A percentile compares a stretch with the other conserved stretches of the same genome.
phyloP scores from a whole-genome alignment of 2,113 vertebrate genomes.

The Lepisosteus osseus region DNA sequence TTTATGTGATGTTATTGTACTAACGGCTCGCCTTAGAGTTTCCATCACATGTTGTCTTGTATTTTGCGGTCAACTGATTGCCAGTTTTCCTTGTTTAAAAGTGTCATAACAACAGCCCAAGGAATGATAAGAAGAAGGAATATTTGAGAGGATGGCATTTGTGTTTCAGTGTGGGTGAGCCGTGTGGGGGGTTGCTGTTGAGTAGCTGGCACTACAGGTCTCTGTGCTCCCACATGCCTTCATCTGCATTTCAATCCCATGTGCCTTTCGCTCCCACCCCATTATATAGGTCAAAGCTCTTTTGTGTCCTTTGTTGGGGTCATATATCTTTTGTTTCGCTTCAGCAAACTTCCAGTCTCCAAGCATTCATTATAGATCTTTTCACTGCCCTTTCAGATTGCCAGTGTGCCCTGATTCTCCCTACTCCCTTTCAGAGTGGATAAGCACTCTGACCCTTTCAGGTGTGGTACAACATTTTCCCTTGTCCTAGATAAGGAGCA shows the following conservation, averaged over 20 bases:
- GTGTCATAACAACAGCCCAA: constrained; percentile 20
- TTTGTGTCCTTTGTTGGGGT: constrained; percentile 40
- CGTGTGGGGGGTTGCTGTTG: constrained; percentile 36
- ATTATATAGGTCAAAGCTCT: constrained; percentile 43
- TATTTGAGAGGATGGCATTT: constrained; percentile 11
- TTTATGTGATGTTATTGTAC: too few species aligned
- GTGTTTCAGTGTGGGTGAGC: constrained; percentile 11
- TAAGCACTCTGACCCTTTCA: background rate
- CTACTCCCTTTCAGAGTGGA: background rate
- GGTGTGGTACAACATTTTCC: background rate
- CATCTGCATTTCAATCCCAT: constrained; percentile 33
- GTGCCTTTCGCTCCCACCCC: constrained; percentile 38
- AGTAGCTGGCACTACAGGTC: constrained; percentile 46
- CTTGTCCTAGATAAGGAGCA: background rate
- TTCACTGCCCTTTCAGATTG: background rate
- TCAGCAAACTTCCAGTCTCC: constrained; percentile 21
- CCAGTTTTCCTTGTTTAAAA: too few species aligned
- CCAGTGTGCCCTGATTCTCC: background rate
- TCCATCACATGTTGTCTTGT: too few species aligned
- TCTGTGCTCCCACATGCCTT: constrained; percentile 25
- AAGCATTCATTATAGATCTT: constrained; percentile 16
- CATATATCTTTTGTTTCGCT: constrained; percentile 30
- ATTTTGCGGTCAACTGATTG: too few species aligned
- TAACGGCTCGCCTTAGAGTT: too few species aligned
- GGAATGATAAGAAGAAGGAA: constrained; percentile 26